Evolutionary conservation across 2,888 invertebrate genomes (phyloP), one percentile per base, ranked within the genome.

Genomic region (Muschampia plurimacula): DNA sequence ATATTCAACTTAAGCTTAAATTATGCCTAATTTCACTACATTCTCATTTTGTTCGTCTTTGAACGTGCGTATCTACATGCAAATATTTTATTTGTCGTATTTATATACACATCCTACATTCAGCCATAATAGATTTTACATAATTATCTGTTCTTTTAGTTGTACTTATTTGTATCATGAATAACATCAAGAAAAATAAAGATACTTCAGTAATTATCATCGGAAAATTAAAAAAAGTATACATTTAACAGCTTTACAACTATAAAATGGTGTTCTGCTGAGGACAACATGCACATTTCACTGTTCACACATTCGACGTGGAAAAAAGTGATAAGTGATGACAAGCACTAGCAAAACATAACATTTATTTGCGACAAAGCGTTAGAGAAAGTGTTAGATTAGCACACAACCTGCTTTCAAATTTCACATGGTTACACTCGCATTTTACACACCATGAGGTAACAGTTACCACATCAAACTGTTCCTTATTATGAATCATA

Each of bases 241-340:
- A 49, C 49, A n/a, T 10, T 10, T 49, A 49, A 13, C 6, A 55
- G 10, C 49, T 32, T 32, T 32, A 65, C n/a, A 39, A 39, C 62
- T 62, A 36, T 62, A 5, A 62, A 13, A 39, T 39, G 13, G 62
- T 13, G 36, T 41, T n/a, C 60, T 39, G 66, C 66, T 66, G 9
- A 36, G 32, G 13, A 60, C 3, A 39, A 62, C 41, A 41, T 39
- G 0, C 41, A 62, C 22, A 15, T 69, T 64, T 55, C 52, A 57
- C 8, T 59, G 55, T 63, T 57, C 57, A 13, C 65, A 70, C 65
- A 57, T 57, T 69, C 57, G n/a, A 41, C 52, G 44, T 69, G 44
- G 65, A 64, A 65, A 64, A 57, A 65, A 62, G 44, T 70, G 57
- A 41, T 41, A 44, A 63, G n/a, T 22, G 1, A 10, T 10, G 8